Base-by-base conservation (phyloP, 2,113 vertebrate species). In the Amblyopsis rosae region DNA sequence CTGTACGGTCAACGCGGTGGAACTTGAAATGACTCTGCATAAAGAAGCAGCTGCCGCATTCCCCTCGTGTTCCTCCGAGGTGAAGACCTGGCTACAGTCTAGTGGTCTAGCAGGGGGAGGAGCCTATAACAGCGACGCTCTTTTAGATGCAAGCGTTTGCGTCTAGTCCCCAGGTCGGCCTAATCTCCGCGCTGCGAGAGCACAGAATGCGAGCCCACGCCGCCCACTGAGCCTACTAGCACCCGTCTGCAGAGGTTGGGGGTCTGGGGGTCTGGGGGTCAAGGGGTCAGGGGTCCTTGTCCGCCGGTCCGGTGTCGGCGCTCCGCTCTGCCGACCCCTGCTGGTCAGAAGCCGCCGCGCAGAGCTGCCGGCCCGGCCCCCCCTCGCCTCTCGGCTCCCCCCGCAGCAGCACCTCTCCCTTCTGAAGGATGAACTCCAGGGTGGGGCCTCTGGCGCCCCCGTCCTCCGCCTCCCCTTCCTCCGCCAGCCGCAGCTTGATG, bases 401-500 rank as follows among this genome's bases (percentile, higher is more conserved):
- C 12, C 73, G 69, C 12, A 86, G 57, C 33, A 82, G 41, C 60
- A 73, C 12, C 19, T 79, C 82, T 0, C 84, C 75, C 53, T 89
- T 80, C 60, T 89, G 84, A 62, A 92, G 81, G 57, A 92, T 63
- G 6, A 94, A 82, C 80, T 91, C 84, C 70, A 94, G 72, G 8
- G 90, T 91, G 67, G 82, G 69, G 6, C 84, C 72, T 4, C 70
- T 65, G 9, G 19, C 46, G 4, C 56, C 63, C 3, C 59, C 77
- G 0, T 82, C 83, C 55, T 77, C 84, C 46, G 75, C 33, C 70
- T 90, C 86, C 7, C 86, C 85, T 16, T 91, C 89, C 35, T 90
- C 86, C 10, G 90, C 79, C 67, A 93, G 82, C 11, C 83, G 89
- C 48, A 94, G 82, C 80, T 92, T 92, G 67, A 94, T 89, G 77